phyloP scores from a whole-genome alignment of 2,797 vertebrate genomes.

The Serranus cabrilla region DNA sequence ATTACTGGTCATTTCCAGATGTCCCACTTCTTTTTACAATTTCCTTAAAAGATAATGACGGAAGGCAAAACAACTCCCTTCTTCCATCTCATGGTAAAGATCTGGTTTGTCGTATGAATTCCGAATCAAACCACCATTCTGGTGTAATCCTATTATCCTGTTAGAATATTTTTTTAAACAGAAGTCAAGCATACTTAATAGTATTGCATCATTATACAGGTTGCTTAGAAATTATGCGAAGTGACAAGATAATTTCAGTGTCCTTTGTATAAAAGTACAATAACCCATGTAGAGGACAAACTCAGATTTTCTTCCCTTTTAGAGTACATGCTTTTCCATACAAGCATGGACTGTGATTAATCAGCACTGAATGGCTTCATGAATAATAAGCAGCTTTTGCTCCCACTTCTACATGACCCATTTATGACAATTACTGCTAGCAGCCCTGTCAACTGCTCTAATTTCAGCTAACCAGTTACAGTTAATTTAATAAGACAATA shows the following conservation, averaged over 20 bases:
- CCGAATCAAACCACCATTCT: neutral
- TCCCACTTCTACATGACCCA: slow-evolving; percentile 47
- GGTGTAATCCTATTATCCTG: neutral
- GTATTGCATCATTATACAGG: slow-evolving; percentile 6
- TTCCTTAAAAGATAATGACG: neutral
- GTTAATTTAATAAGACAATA: slow-evolving; percentile 18
- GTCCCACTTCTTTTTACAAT: neutral
- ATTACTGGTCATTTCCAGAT: neutral
- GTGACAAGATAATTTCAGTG: neutral
- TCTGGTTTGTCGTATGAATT: neutral
- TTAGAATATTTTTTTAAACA: slow-evolving; percentile 9
- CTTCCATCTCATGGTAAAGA: neutral
- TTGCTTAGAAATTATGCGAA: neutral
- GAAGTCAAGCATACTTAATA: neutral
- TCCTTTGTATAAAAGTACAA: neutral
- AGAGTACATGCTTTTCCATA: neutral
- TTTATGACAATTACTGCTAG: slow-evolving; percentile 46
- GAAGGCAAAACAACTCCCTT: neutral
- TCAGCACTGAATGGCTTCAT: slow-evolving; percentile 38
- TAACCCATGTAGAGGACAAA: neutral
- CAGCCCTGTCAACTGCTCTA: slow-evolving; percentile 18
- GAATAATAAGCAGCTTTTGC: slow-evolving; percentile 54
- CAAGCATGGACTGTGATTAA: slow-evolving; percentile 29
- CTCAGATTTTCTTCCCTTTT: neutral
- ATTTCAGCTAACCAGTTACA: slow-evolving; percentile 21